These are phyloP conservation scores for Ptychadena robeensis DNA, from an alignment of 2,797 vertebrate species.

Conservation along the genomic window DNA sequence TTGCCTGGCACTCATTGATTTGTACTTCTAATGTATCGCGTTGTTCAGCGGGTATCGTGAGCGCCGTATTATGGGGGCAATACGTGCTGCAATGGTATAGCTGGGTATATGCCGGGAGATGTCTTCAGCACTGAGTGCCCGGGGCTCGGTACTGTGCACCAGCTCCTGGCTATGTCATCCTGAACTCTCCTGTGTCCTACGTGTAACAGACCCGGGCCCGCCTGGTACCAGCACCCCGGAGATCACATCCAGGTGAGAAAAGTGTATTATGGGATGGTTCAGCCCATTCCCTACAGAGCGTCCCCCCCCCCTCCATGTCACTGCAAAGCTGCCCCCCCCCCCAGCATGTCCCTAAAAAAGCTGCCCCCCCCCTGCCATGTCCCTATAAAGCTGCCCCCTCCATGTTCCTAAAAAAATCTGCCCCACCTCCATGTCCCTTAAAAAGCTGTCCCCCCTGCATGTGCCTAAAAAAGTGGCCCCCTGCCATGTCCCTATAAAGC, in stretches of 20 bases:
- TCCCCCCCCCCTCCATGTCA: too few species aligned
- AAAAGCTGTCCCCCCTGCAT: not conserved
- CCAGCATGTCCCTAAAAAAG: not conserved
- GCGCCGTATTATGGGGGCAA: not conserved
- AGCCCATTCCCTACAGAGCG: too few species aligned
- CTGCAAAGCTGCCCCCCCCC: too few species aligned
- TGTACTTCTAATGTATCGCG: not conserved
- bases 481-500: too few species aligned
- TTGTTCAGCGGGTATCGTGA: not conserved
- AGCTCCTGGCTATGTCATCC: slow-evolving; percentile 38
- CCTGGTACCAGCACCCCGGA: not conserved
- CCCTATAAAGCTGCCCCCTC: too few species aligned
- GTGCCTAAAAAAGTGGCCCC: too few species aligned
- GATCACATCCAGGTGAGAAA: slow-evolving; percentile 26
- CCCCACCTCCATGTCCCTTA: not conserved
- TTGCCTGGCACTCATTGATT: not conserved
- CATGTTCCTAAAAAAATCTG: not conserved
- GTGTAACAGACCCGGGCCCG: not conserved
- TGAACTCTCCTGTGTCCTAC: slow-evolving; percentile 25
- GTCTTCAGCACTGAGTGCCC: slow-evolving; percentile 20
- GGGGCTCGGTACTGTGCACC: slow-evolving; percentile 2
- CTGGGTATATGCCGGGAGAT: slow-evolving; percentile 1
- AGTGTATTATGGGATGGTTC: too few species aligned
- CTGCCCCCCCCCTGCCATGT: not conserved
- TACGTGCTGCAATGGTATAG: not conserved